Evolutionary conservation across 2,797 vertebrate genomes (phyloP).

Genomic region (Sternarchorhynchus goeldii): DNA sequence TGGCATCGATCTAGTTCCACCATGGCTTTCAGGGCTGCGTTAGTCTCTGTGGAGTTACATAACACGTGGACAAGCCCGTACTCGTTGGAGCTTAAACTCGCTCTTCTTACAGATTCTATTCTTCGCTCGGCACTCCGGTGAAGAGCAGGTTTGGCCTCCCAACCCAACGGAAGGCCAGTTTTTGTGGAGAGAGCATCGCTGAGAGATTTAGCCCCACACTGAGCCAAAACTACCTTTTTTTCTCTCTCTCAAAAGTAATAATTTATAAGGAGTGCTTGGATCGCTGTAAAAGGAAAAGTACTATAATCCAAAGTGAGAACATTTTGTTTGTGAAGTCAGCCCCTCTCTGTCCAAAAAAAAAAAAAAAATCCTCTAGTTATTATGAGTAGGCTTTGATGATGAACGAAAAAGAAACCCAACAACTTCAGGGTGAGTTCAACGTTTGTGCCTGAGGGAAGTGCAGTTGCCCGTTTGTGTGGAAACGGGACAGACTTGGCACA

Average conservation of each 20-base stretch:
- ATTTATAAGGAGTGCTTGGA: slow-evolving; percentile 7
- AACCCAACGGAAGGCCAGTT: not conserved
- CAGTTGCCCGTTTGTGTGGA: not conserved
- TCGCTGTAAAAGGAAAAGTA: slow-evolving; percentile 13
- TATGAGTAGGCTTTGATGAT: slow-evolving; percentile 6
- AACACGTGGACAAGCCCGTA: slow-evolving; percentile 10
- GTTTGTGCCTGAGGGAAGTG: not conserved
- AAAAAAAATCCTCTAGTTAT: not conserved
- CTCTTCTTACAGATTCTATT: slow-evolving; percentile 3
- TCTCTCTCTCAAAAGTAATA: slow-evolving; percentile 10
- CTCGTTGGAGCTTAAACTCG: not conserved
- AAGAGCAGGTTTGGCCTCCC: slow-evolving; percentile 5
- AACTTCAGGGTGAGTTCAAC: not conserved
- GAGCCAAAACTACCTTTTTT: not conserved
- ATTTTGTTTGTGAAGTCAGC: slow-evolving; percentile 22
- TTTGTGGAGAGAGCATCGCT: slow-evolving; percentile 4
- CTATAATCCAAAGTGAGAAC: slow-evolving; percentile 16
- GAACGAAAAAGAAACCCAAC: not conserved
- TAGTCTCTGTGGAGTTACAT: slow-evolving; percentile 19
- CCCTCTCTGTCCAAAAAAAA: not conserved
- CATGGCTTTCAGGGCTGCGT: not conserved
- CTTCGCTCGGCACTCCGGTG: not conserved
- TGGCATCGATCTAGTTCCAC: slow-evolving; percentile 11
- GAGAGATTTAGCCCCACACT: not conserved
- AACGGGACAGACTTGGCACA: not conserved